These are phyloP conservation scores for Eubucco bourcierii DNA, from an alignment of 2,113 vertebrate species.

Conservation along the genomic window DNA sequence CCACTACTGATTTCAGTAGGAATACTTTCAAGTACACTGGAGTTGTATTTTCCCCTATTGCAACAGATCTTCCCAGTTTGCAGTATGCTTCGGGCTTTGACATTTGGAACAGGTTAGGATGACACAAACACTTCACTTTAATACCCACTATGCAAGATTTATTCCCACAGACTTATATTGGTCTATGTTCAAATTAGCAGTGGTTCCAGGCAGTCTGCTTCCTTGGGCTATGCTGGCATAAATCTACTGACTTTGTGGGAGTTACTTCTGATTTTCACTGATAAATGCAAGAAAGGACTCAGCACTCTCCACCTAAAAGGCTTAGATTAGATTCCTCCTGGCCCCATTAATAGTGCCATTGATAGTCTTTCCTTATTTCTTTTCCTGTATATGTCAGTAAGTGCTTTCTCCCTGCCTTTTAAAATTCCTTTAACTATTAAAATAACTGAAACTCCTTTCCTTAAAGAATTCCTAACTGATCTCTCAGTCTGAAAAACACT, in stretches of 20 bases:
- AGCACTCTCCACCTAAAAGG: slow-evolving; percentile 10
- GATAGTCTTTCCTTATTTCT: slow-evolving; percentile 1
- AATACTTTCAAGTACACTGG: not conserved
- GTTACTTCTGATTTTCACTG: slow-evolving; percentile 53
- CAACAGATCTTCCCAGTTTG: not conserved
- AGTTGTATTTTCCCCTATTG: not conserved
- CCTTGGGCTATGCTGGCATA: slow-evolving; percentile 45
- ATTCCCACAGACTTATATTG: slow-evolving; percentile 46
- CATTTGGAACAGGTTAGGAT: slow-evolving; percentile 52
- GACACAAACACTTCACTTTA: slow-evolving; percentile 49
- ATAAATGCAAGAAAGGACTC: slow-evolving; percentile 43
- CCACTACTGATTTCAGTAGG: not conserved
- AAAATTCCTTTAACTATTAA: slow-evolving; percentile 19
- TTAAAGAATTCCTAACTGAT: not conserved
- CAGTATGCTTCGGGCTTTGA: not conserved
- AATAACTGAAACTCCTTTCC: not conserved
- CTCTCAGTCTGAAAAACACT: not conserved
- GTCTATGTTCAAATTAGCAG: slow-evolving; percentile 56
- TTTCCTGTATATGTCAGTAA: not conserved
- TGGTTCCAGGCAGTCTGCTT: slow-evolving; percentile 71
- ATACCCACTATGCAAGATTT: slow-evolving; percentile 47
- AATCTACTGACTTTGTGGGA: slow-evolving; percentile 49
- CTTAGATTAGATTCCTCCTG: slow-evolving; percentile 37
- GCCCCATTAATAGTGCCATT: not conserved
- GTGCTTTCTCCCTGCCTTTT: not conserved